A percentile compares a stretch with the other conserved stretches of the same genome.
These are phyloP conservation scores for Tympanuchus pallidicinctus DNA, from an alignment of 2,113 vertebrate genomes.

Conservation along the genomic window DNA sequence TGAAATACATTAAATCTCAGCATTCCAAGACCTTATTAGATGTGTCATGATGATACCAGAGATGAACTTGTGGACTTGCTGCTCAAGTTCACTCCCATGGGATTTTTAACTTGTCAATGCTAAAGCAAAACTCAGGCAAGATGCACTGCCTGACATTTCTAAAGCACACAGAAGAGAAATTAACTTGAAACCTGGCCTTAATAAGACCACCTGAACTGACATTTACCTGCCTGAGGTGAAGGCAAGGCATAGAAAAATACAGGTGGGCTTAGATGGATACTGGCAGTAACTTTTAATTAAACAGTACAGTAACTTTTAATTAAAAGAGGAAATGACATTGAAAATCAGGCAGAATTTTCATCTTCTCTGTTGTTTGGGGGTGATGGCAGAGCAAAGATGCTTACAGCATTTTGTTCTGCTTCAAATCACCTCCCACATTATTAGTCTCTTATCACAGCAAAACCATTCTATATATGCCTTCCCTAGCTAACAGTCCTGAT, in stretches of 20 bases:
- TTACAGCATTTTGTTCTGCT: not conserved
- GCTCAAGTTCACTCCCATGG: not conserved
- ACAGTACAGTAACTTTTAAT: not conserved
- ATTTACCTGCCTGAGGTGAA: not conserved
- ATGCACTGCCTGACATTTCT: fast-evolving
- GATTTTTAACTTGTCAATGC: not conserved
- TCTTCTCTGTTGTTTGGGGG: not conserved
- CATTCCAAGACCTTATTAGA: not conserved
- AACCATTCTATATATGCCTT: not conserved
- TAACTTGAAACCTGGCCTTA: not conserved
- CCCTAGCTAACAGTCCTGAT: not conserved
- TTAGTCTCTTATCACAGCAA: not conserved
- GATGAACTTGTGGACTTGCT: not conserved
- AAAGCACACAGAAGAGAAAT: not conserved
- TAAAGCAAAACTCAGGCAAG: not conserved
- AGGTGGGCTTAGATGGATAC: not conserved
- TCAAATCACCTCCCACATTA: not conserved
- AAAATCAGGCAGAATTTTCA: not conserved
- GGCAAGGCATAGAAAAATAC: not conserved
- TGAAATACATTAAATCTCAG: not conserved
- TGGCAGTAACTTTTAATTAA: not conserved
- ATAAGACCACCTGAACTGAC: not conserved
- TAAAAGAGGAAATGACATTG: not conserved
- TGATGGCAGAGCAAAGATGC: not conserved
- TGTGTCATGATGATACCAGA: not conserved